These are phyloP conservation scores for Caradrina clavipalpis DNA, from an alignment of 2,888 invertebrate species.

Conservation along the genomic window DNA sequence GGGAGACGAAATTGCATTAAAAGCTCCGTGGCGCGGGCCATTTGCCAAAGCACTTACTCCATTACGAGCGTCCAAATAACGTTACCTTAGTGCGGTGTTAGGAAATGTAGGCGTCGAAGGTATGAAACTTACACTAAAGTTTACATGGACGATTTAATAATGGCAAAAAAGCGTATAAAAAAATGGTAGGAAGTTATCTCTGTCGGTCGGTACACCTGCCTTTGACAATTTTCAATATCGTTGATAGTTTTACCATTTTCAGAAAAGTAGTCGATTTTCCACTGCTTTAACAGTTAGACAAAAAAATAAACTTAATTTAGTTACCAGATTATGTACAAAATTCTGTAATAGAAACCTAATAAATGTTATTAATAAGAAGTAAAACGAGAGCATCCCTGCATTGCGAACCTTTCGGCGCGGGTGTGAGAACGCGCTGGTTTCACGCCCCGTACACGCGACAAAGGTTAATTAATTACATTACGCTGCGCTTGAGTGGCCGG, in stretches of 20 bases:
- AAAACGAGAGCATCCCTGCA: constrained; percentile 30
- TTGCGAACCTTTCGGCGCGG: constrained; percentile 44
- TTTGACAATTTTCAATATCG: background rate
- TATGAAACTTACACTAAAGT: constrained; percentile 41
- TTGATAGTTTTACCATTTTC: too few relatives aligned
- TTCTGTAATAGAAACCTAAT: background rate
- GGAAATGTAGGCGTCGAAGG: constrained; percentile 60
- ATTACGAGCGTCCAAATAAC: constrained; percentile 88
- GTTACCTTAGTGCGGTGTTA: constrained; percentile 85
- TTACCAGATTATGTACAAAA: background rate
- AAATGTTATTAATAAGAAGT: background rate
- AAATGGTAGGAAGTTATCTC: background rate
- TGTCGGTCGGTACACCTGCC: background rate
- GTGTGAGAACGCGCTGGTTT: constrained; percentile 67
- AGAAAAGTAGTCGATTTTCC: background rate
- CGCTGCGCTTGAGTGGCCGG: constrained; percentile 82
- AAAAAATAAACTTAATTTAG: background rate
- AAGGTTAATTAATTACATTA: constrained; percentile 87
- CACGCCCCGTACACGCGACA: constrained; percentile 71
- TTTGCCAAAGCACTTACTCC: constrained; percentile 89
- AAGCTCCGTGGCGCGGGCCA: constrained; percentile 89
- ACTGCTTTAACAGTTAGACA: background rate
- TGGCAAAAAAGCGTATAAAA: background rate
- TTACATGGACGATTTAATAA: constrained; percentile 3
- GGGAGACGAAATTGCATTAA: constrained; percentile 90